These are phyloP conservation scores for Meriones unguiculatus DNA, from an alignment of 2,113 vertebrate species.

Conservation along the genomic window DNA sequence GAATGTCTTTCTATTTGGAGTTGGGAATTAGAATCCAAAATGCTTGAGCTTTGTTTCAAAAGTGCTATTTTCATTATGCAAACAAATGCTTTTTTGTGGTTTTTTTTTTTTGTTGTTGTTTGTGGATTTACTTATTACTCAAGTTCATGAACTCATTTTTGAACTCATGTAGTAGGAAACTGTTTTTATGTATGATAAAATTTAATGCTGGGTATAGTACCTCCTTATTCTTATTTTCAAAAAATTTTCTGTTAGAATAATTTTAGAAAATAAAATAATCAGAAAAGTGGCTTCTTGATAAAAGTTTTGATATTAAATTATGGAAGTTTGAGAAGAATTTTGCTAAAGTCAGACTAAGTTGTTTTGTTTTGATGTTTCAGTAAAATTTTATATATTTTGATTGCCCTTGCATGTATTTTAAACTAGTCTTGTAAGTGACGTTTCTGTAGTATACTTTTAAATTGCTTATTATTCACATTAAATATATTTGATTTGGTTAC, in stretches of 20 bases:
- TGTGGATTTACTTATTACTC: not conserved
- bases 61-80: not conserved
- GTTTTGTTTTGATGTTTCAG: not conserved
- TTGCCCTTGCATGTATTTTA: not conserved
- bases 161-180: not conserved
- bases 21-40: not conserved
- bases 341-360: not conserved
- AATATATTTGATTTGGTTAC: not conserved
- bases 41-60: not conserved
- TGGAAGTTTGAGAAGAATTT: conserved; percentile 14
- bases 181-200: not conserved
- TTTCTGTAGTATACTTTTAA: not conserved
- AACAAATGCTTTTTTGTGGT: conserved; percentile 31
- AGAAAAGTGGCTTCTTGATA: not conserved
- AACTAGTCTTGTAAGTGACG: not conserved
- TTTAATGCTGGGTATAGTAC: not conserved
- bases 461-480: conserved; percentile 10
- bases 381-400: conserved; percentile 23
- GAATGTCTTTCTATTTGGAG: not conserved
- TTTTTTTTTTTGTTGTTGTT: not conserved
- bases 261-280: conserved; percentile 32
- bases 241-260: not conserved
- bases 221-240: not conserved
- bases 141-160: not conserved
- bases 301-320: not conserved